Evolutionary conservation across 2,113 vertebrate genomes (phyloP).

Genomic region (Dicaeum eximium): DNA sequence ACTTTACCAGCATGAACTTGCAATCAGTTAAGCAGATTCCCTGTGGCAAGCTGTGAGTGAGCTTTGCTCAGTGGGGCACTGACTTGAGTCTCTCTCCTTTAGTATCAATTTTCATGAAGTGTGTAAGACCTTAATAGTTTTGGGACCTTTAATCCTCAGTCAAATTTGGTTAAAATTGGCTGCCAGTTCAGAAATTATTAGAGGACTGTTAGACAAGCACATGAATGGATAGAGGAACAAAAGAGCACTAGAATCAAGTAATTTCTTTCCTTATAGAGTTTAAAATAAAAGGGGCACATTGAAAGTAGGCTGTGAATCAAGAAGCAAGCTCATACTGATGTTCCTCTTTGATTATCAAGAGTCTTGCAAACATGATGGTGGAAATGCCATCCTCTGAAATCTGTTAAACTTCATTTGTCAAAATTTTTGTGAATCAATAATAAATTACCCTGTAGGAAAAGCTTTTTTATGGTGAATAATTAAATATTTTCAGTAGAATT

Average conservation of each 20-base stretch:
- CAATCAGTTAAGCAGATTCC: not conserved
- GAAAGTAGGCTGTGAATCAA: not conserved
- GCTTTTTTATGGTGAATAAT: not conserved
- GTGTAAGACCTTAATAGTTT: slow-evolving; percentile 35
- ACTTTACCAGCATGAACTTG: not conserved
- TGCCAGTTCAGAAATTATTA: slow-evolving; percentile 23
- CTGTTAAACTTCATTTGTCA: not conserved
- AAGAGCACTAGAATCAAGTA: not conserved
- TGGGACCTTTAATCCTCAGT: slow-evolving; percentile 54
- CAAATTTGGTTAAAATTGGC: slow-evolving; percentile 51
- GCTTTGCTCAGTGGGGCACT: not conserved
- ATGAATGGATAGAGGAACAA: not conserved
- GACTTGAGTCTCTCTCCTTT: not conserved
- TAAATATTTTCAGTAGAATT: not conserved
- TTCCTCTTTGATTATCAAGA: not conserved
- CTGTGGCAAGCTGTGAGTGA: not conserved
- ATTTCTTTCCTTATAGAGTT: not conserved
- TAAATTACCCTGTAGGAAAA: not conserved
- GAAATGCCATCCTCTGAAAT: not conserved
- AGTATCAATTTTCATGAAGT: slow-evolving; percentile 26
- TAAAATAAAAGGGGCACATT: not conserved
- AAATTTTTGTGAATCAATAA: not conserved
- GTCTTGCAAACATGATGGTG: not conserved
- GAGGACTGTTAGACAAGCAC: not conserved
- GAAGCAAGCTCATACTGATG: not conserved